Conservation (phyloP, 2,888 invertebrate species). For the Macrosiphum euphorbiae region DNA sequence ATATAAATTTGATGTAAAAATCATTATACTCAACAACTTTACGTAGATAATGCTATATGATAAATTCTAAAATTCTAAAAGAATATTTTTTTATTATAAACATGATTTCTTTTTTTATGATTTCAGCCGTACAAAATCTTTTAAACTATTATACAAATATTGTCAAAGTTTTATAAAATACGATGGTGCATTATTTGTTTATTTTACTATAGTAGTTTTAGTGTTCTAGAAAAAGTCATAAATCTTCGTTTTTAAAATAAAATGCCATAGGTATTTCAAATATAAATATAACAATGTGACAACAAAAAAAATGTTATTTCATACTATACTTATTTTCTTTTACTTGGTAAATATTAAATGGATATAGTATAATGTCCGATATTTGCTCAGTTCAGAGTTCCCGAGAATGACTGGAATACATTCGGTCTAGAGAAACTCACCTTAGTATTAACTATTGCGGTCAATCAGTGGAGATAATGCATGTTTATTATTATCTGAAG, state of each 20-base stretch:
- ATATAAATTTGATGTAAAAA: not conserved
- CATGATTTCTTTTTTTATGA: not conserved
- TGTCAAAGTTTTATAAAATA: not conserved
- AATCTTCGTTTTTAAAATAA: slow-evolving; percentile 15
- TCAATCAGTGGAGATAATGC: not conserved
- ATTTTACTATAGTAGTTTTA: not conserved
- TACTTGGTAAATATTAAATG: not conserved
- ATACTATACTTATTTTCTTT: not conserved
- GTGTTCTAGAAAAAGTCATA: slow-evolving; percentile 3
- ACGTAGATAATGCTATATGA: not conserved
- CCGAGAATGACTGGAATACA: not conserved
- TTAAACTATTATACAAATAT: not conserved
- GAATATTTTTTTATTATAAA: not conserved
- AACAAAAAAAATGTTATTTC: not conserved
- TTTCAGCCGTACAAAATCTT: not conserved
- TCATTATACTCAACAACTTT: not conserved
- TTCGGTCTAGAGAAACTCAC: not conserved
- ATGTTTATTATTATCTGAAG: no score
- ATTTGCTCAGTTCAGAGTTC: not conserved
- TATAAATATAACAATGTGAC: not conserved
- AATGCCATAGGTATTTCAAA: not conserved
- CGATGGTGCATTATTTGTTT: not conserved
- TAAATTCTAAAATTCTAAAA: not conserved
- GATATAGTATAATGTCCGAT: not conserved
- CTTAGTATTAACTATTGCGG: not conserved